Percentiles rank a stretch among this genome's conserved stretches.
phyloP scores from a whole-genome alignment of 2,888 invertebrate genomes.

The Rotaria macrura region DNA sequence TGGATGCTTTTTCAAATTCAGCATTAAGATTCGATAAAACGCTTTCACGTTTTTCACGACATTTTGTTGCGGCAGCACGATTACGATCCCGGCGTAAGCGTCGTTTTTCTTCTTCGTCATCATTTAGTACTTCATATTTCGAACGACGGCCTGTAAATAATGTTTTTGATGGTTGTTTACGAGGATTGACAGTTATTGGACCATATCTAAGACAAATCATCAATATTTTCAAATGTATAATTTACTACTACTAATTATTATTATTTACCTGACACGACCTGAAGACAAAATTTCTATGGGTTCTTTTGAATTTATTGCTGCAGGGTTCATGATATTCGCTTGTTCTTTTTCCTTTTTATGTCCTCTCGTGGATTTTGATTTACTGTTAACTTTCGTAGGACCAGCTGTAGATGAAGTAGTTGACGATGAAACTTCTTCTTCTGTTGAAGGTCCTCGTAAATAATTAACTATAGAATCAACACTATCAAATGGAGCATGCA shows the following conservation, averaged over 20 bases:
- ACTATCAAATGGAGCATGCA: not conserved
- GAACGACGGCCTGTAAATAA: constrained; percentile 9
- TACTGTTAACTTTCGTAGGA: not conserved
- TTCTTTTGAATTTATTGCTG: too few species aligned
- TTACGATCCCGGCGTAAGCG: not conserved
- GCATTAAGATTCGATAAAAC: not conserved
- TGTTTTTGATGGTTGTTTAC: not conserved
- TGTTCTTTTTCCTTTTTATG: not conserved
- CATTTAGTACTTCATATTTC: not conserved
- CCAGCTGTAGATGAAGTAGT: not conserved
- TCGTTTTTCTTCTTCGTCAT: not conserved
- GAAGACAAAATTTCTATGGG: not conserved
- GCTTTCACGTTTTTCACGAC: constrained; percentile 15
- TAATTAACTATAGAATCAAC: not conserved
- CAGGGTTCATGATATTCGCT: not conserved
- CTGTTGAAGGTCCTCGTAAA: not conserved
- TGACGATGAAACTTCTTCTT: not conserved
- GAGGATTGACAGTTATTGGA: not conserved
- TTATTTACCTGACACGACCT: not conserved
- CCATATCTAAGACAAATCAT: not conserved
- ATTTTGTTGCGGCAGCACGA: not conserved
- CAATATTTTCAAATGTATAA: not conserved
- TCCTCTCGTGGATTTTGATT: not conserved
- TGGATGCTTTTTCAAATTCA: not conserved
- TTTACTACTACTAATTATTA: not conserved